Conservation (phyloP, 2,113 vertebrate species). For the Dissostichus mawsoni region DNA sequence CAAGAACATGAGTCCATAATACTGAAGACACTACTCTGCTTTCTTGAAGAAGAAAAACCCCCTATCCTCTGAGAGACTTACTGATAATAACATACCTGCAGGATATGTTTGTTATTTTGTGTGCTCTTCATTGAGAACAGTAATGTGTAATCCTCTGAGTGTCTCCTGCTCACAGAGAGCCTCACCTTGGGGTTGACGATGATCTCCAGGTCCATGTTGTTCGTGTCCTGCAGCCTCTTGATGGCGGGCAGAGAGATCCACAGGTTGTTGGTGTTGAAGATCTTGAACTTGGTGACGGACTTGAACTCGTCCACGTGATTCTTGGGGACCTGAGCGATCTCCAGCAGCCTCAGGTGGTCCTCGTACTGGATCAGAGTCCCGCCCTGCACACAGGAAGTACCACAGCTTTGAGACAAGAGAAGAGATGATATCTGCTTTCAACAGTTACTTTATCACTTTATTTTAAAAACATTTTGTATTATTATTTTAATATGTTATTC, state of each 20-base stretch:
- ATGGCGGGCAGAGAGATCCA: conserved; percentile 97
- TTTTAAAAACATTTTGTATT: too few relatives aligned
- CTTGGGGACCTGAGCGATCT: conserved; percentile 98
- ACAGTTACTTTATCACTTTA: too few relatives aligned
- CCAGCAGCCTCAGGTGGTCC: conserved; percentile 93
- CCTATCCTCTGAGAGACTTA: too few relatives aligned
- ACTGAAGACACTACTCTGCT: too few relatives aligned
- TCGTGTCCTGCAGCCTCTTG: conserved; percentile 92
- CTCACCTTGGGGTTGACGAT: conserved; percentile 97
- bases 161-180: background rate
- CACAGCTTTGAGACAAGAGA: background rate
- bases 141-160: too few relatives aligned
- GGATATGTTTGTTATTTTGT: too few relatives aligned
- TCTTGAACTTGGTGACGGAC: conserved; percentile 99
- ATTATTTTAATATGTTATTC: too few relatives aligned
- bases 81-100: too few relatives aligned
- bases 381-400: conserved; percentile 81
- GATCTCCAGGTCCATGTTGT: conserved; percentile 95
- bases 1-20: too few relatives aligned
- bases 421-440: too few relatives aligned
- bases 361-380: conserved; percentile 96
- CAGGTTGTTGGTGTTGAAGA: conserved; percentile 99
- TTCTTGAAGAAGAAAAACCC: too few relatives aligned
- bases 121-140: too few relatives aligned
- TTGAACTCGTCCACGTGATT: conserved; percentile 98